These are phyloP conservation scores for Cebus imitator DNA, from an alignment of 2,113 vertebrate genomes.

Conservation along the genomic window DNA sequence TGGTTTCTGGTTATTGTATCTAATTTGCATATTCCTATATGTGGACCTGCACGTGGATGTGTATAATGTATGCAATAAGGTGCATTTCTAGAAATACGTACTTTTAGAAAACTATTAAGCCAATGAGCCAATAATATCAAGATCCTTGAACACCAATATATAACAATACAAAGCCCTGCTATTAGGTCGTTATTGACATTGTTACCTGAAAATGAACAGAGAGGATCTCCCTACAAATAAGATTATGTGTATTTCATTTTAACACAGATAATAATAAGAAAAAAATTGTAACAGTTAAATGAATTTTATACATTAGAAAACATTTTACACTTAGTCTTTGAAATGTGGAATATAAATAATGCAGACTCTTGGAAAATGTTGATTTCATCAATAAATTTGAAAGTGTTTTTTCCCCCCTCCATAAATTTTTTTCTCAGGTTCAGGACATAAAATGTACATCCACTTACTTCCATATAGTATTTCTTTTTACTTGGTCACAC, in stretches of 20 bases:
- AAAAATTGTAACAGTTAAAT: not conserved
- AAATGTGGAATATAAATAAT: not conserved
- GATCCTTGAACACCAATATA: not conserved
- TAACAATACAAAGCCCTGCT: not conserved
- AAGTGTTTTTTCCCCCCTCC: accelerated
- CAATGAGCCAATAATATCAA: not conserved
- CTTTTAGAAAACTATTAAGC: not conserved
- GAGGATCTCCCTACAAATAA: not conserved
- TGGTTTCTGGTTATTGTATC: not conserved
- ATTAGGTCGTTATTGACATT: not conserved
- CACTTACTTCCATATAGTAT: not conserved
- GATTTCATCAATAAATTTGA: not conserved
- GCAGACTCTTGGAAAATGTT: not conserved
- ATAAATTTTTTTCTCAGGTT: not conserved
- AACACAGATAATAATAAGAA: not conserved
- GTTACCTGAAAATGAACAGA: not conserved
- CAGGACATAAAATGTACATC: not conserved
- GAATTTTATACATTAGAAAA: not conserved
- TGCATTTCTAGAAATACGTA: not conserved
- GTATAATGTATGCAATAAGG: not conserved
- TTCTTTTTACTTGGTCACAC: not conserved
- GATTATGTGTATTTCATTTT: not conserved
- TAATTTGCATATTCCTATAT: not conserved
- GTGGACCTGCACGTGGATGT: not conserved
- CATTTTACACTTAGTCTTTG: not conserved